Evolutionary conservation across 23 tunicate genomes (phyloP), one percentile per base, ranked within the genome.

Genomic region (Styela plicata): DNA sequence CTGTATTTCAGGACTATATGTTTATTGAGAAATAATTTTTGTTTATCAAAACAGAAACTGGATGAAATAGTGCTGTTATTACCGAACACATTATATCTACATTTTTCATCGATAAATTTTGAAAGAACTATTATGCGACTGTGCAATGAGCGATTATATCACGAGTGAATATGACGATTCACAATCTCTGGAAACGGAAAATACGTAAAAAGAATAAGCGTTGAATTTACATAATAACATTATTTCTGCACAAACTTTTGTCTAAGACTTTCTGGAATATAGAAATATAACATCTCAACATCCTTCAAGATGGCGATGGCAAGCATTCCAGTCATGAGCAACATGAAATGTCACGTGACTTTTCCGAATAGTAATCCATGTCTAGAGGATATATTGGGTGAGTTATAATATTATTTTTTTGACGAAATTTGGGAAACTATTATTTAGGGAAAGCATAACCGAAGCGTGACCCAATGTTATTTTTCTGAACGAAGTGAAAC

Each of bases 311-410:
- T 67, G 71, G 71, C 71, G 31, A 67, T 67, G 71, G 2, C 71
- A 25, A 29, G 71, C 17, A 67, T 67, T 29, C 30, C 31, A 0
- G 30, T 24, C 24, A 67, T 67, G 71, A 67, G 22, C 22, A 29
- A 29, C 31, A 67, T 17, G 31, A 67, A 29, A 25, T 16, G 31
- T 27, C 71, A 67, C 30, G 71, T 67, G 31, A 67, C 71, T 16
- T 67, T 67, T 67, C 71, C 71, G 0, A 67, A 67, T 24, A 67
- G 71, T 24, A 67, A 67, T 29, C 71, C 71, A 1, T 67, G 31
- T 67, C 71, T 67, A 18, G 23, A 67, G 24, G 71, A 67, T 0
- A 67, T 67, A 18, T 29, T 67, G 71, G 71, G 71, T 67, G 71
- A 67, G 71, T 67, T 22, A 27, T n/a, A n/a, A n/a, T n/a, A n/a